Percentiles rank a stretch among this genome's conserved stretches.
phyloP scores from a whole-genome alignment of 2,797 vertebrate species.

The Melanotaenia maccullochi region DNA sequence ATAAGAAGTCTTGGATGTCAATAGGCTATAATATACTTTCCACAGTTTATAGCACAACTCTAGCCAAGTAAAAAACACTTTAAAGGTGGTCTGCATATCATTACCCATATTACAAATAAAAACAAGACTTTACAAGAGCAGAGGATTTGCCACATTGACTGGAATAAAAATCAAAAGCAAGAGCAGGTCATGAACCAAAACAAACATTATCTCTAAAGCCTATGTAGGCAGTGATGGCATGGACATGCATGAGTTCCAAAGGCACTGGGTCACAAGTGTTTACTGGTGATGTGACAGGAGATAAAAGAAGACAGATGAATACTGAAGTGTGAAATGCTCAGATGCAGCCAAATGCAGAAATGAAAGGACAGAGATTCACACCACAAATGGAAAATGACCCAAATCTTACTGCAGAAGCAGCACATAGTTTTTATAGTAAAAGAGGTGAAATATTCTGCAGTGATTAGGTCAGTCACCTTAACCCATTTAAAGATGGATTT shows the following conservation, averaged over 20 bases:
- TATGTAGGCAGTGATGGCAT: not conserved
- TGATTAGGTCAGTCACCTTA: not conserved
- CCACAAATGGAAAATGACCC: not conserved
- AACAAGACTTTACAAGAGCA: not conserved
- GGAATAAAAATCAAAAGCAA: not conserved
- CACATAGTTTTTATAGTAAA: not conserved
- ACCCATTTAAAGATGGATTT: not conserved
- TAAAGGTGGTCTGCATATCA: not conserved
- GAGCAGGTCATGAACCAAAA: not conserved
- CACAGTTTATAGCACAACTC: not conserved
- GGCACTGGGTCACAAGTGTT: not conserved
- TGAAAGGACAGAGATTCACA: not conserved
- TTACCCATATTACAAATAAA: not conserved
- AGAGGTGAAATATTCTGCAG: not conserved
- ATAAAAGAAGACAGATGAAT: constrained; percentile 2
- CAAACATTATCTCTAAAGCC: not conserved
- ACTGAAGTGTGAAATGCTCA: not conserved
- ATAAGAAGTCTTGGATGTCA: not conserved
- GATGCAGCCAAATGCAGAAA: constrained; percentile 2
- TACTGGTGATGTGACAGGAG: not conserved
- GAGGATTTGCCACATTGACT: too few relatives aligned
- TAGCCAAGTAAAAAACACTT: not conserved
- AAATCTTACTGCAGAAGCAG: not conserved
- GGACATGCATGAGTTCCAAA: not conserved
- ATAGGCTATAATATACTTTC: not conserved